Percentiles rank a stretch among this genome's conserved stretches.
Evolutionary conservation across 2,113 vertebrate species (phyloP).

Genomic region (Symphodus melops): DNA sequence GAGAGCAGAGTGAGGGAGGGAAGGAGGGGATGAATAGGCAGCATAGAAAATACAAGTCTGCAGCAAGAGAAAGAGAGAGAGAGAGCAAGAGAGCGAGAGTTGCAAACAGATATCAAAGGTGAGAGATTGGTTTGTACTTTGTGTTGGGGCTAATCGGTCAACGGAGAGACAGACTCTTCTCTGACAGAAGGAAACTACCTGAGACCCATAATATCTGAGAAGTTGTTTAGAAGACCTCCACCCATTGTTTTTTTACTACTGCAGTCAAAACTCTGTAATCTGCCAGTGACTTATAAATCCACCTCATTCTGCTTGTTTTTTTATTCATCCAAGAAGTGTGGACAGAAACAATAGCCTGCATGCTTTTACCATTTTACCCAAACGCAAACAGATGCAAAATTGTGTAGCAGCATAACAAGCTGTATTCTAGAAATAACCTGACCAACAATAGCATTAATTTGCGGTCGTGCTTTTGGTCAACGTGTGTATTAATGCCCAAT

Average conservation of each 20-base stretch:
- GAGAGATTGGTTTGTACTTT: conserved; percentile 48
- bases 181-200: conserved; percentile 5
- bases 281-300: conserved; percentile 38
- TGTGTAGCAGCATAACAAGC: too few relatives aligned
- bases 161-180: conserved; percentile 24
- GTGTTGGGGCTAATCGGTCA: conserved; percentile 49
- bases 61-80: conserved; percentile 26
- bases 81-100: conserved; percentile 17
- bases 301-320: conserved; percentile 25
- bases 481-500: too few relatives aligned
- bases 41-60: conserved; percentile 48
- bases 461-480: too few relatives aligned
- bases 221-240: conserved; percentile 20
- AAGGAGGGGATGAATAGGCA: conserved; percentile 53
- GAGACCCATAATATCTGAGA: conserved; percentile 14
- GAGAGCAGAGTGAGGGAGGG: conserved; percentile 59
- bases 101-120: conserved; percentile 69
- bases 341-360: not conserved
- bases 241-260: not conserved
- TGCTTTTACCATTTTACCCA: not conserved
- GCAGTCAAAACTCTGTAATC: too few relatives aligned
- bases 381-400: too few relatives aligned
- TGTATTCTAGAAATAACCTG: too few relatives aligned
- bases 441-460: too few relatives aligned
- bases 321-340: conserved; percentile 6